Evolutionary conservation across 2,888 invertebrate genomes (phyloP).

Genomic region (Euplexia lucipara): DNA sequence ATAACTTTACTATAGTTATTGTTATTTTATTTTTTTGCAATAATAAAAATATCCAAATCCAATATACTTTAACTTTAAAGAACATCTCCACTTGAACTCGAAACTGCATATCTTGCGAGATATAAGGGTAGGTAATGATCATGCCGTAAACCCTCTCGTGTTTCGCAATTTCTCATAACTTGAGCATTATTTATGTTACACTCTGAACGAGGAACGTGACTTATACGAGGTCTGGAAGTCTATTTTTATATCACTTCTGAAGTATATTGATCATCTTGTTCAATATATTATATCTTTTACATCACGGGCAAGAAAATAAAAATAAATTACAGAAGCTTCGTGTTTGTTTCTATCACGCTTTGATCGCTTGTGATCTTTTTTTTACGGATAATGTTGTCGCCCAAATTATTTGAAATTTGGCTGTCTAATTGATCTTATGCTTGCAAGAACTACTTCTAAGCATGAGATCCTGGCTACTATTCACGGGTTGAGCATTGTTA

Average conservation of each 20-base stretch:
- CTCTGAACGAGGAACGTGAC: slow-evolving; percentile 25
- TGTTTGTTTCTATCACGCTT: too few relatives aligned
- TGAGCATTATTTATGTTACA: slow-evolving; percentile 56
- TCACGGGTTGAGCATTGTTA: too few relatives aligned
- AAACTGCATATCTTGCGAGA: slow-evolving; percentile 36
- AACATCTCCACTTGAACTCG: slow-evolving; percentile 2
- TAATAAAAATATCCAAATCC: slow-evolving; percentile 19
- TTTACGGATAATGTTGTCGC: too few relatives aligned
- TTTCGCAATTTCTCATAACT: slow-evolving; percentile 56
- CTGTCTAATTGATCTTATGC: too few relatives aligned
- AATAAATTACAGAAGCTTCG: neutral
- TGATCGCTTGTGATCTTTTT: too few relatives aligned
- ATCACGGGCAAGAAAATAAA: slow-evolving; percentile 1
- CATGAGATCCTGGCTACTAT: too few relatives aligned
- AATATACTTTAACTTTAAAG: slow-evolving; percentile 32
- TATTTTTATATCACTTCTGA: slow-evolving; percentile 27
- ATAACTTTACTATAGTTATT: neutral
- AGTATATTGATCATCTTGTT: slow-evolving; percentile 6
- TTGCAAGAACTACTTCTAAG: too few relatives aligned
- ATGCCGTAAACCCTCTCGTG: slow-evolving; percentile 38
- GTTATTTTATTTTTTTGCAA: too few relatives aligned
- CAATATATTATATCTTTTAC: slow-evolving; percentile 8
- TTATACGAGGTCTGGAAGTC: slow-evolving; percentile 9
- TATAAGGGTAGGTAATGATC: slow-evolving; percentile 39
- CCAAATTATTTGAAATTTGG: too few relatives aligned